These are phyloP conservation scores for Tympanoctomys barrerae DNA, from an alignment of 2,797 vertebrate genomes.

Conservation along the genomic window DNA sequence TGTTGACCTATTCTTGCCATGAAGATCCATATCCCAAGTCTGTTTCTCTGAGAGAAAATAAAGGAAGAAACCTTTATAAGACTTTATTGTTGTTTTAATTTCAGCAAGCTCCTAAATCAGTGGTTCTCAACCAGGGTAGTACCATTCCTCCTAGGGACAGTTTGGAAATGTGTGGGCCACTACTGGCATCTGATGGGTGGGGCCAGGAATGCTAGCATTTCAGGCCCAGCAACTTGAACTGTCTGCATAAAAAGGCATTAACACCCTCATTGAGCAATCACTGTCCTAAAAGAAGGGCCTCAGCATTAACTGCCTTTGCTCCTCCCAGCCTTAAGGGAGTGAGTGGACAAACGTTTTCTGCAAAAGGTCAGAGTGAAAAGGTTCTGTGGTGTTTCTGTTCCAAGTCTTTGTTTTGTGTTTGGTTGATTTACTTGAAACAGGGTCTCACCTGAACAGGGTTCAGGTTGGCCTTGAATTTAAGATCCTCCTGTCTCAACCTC, in stretches of 20 bases:
- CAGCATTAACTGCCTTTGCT: slow-evolving; percentile 13
- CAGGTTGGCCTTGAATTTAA: not conserved
- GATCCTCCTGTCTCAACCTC: not conserved
- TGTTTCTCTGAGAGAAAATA: slow-evolving; percentile 47
- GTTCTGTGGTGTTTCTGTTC: not conserved
- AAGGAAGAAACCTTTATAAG: slow-evolving; percentile 29
- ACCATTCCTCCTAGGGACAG: not conserved
- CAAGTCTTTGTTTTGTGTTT: not conserved
- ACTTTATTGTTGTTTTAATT: not conserved
- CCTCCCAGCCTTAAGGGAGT: not conserved
- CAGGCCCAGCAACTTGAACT: slow-evolving; percentile 32
- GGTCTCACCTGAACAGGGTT: not conserved
- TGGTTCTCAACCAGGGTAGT: slow-evolving; percentile 21
- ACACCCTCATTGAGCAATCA: slow-evolving; percentile 29
- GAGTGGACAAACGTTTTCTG: not conserved
- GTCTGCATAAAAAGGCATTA: not conserved
- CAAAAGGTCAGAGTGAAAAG: slow-evolving; percentile 33
- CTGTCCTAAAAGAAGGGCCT: slow-evolving; percentile 23
- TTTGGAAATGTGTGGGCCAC: slow-evolving; percentile 38
- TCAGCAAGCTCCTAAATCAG: slow-evolving; percentile 48
- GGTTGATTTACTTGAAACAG: not conserved
- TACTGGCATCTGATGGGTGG: not conserved
- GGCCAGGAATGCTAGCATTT: slow-evolving; percentile 54
- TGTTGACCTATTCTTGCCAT: not conserved
- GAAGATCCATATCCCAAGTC: slow-evolving; percentile 51